Conservation (phyloP, 2,797 vertebrate genomes). For the Hafferia zeledoni region DNA sequence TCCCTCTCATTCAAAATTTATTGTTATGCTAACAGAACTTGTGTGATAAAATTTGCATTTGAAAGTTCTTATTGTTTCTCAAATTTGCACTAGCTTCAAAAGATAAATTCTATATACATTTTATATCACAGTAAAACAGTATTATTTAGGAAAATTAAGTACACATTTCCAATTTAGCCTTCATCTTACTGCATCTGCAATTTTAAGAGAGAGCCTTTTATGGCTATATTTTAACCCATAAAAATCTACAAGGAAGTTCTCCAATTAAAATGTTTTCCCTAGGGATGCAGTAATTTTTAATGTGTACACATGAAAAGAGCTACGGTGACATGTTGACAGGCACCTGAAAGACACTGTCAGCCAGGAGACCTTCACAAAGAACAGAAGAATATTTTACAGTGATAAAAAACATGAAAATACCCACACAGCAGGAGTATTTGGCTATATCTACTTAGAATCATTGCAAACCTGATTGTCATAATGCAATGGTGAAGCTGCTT, state of each 20-base stretch:
- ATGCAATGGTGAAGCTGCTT: neutral
- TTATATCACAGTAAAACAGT: neutral
- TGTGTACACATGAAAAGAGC: neutral
- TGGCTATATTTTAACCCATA: neutral
- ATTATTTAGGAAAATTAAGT: neutral
- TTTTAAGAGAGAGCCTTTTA: neutral
- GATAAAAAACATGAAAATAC: neutral
- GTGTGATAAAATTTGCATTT: neutral
- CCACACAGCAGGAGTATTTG: neutral
- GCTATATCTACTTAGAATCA: neutral
- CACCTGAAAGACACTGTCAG: neutral
- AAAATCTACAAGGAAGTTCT: neutral
- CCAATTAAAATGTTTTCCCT: constrained; percentile 18
- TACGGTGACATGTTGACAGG: neutral
- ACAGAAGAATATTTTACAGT: neutral
- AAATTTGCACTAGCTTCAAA: neutral
- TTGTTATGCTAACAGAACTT: neutral
- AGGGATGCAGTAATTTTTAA: neutral
- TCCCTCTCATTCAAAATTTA: neutral
- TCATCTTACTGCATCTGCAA: neutral
- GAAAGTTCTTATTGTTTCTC: neutral
- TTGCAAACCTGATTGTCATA: neutral
- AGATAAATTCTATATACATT: neutral
- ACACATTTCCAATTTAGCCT: neutral
- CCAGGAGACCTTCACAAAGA: neutral